Evolutionary conservation across 2,113 vertebrate genomes (phyloP).

Genomic region (Dipodomys merriami): DNA sequence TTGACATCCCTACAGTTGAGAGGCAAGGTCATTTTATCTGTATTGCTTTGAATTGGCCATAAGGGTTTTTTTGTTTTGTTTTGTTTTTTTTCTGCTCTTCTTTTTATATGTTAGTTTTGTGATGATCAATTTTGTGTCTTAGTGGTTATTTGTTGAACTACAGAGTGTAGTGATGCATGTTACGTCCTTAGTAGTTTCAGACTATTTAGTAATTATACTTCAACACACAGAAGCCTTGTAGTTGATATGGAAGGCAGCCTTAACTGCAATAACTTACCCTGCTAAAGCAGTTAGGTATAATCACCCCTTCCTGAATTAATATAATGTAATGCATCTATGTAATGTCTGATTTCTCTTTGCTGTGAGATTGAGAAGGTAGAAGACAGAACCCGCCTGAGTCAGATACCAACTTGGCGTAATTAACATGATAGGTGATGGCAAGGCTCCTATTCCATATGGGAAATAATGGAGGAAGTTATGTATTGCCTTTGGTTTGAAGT

Average conservation of each 20-base stretch:
- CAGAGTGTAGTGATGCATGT: background rate
- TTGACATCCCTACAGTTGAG: background rate
- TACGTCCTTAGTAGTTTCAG: background rate
- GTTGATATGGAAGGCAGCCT: background rate
- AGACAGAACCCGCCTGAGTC: background rate
- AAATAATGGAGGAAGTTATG: background rate
- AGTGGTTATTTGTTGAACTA: slow-evolving; percentile 33
- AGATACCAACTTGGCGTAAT: slow-evolving; percentile 12
- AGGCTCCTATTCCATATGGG: background rate
- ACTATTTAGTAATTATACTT: background rate
- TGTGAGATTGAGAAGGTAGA: background rate
- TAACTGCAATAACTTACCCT: background rate
- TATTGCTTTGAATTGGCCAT: slow-evolving; percentile 20
- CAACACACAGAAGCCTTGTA: background rate
- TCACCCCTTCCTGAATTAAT: background rate
- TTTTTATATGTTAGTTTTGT: slow-evolving; percentile 22
- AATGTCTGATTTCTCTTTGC: slow-evolving; percentile 15
- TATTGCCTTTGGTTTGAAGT: slow-evolving; percentile 30
- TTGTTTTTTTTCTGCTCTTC: background rate
- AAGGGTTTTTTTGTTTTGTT: background rate
- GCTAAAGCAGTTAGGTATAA: slow-evolving; percentile 14
- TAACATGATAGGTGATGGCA: background rate
- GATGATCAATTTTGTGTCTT: slow-evolving; percentile 42
- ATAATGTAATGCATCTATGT: background rate
- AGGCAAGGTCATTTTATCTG: slow-evolving; percentile 9